Conservation (phyloP, 2,888 invertebrate species). For the Danaus chrysippus region DNA sequence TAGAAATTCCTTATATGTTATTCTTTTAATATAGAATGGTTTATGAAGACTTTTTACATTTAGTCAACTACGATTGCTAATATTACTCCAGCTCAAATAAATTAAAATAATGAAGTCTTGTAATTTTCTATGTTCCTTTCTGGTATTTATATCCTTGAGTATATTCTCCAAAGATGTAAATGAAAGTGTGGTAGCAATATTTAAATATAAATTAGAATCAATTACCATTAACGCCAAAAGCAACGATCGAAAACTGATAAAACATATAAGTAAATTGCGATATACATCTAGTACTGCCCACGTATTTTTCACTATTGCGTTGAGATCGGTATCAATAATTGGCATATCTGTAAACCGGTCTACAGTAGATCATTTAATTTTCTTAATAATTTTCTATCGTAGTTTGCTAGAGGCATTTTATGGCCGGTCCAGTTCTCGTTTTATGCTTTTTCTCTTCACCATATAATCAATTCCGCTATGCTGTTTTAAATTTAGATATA, state of each 20-base stretch:
- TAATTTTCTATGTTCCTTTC: too few species aligned
- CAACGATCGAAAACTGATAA: slow-evolving; percentile 53
- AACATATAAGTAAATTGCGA: slow-evolving; percentile 52
- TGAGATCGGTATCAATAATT: slow-evolving; percentile 73
- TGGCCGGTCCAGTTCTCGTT: slow-evolving; percentile 57
- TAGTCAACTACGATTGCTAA: too few species aligned
- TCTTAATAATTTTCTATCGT: slow-evolving; percentile 78
- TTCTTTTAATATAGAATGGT: too few species aligned
- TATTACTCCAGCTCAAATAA: too few species aligned
- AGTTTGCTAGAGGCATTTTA: slow-evolving; percentile 54
- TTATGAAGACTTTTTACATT: too few species aligned
- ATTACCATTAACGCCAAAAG: slow-evolving; percentile 61
- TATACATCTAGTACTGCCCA: slow-evolving; percentile 55
- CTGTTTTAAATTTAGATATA: not conserved
- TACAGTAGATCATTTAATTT: slow-evolving; percentile 77
- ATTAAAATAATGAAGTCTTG: too few species aligned
- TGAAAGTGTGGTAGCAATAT: slow-evolving; percentile 29
- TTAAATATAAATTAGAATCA: slow-evolving; percentile 58
- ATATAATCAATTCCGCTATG: slow-evolving; percentile 65
- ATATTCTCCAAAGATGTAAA: slow-evolving; percentile 17
- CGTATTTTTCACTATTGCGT: slow-evolving; percentile 64
- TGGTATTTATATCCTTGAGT: not conserved
- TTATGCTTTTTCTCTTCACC: slow-evolving; percentile 65
- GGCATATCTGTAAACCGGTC: slow-evolving; percentile 70
- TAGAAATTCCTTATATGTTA: too few species aligned